A percentile compares a stretch with the other conserved stretches of the same genome.
Evolutionary conservation across 2,888 invertebrate species (phyloP).

Genomic region (Drosophila mimica): DNA sequence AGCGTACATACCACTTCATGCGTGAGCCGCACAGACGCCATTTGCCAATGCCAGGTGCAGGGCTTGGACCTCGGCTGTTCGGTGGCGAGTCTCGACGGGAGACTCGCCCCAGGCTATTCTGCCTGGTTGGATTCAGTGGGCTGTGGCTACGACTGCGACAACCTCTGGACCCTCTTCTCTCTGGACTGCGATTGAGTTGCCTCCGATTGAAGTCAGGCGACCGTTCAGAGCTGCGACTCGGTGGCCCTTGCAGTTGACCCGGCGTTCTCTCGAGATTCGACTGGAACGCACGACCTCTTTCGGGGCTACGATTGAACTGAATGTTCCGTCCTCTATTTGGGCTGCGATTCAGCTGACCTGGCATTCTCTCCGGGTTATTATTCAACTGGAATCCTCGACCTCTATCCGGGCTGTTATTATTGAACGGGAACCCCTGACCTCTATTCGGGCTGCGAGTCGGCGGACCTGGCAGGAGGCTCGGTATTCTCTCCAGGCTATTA

Average conservation of each 20-base stretch:
- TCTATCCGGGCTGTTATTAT: background rate
- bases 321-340: background rate
- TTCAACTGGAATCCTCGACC: background rate
- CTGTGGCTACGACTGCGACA: slow-evolving; percentile 24
- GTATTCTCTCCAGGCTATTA: background rate
- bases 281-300: background rate
- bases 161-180: background rate
- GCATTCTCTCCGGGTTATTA: background rate
- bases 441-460: background rate
- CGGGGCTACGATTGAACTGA: background rate
- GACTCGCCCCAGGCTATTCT: background rate
- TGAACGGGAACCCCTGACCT: background rate
- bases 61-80: background rate
- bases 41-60: background rate
- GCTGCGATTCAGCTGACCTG: background rate
- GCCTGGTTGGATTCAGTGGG: background rate
- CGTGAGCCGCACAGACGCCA: slow-evolving; percentile 31
- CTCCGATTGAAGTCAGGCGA: background rate
- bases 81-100: background rate
- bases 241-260: background rate
- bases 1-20: slow-evolving; percentile 39
- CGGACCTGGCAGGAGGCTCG: background rate
- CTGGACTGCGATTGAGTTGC: slow-evolving; percentile 1
- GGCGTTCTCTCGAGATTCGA: background rate
- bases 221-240: background rate